Base-by-base conservation (phyloP, 1,140 invertebrate genomes). In the Papilio dardanus region DNA sequence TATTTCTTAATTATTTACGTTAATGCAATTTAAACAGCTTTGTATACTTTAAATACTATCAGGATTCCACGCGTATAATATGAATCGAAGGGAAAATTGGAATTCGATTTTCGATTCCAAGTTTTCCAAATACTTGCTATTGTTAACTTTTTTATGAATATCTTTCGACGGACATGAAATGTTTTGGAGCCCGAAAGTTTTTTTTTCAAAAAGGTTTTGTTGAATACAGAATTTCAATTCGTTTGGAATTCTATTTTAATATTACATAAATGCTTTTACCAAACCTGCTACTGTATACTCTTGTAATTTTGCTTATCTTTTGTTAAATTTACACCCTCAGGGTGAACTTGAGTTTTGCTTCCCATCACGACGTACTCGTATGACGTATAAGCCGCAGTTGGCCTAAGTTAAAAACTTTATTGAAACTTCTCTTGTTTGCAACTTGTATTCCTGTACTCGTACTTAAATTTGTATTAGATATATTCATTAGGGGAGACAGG, bases 371-470 rank as follows among this genome's bases (percentile, higher is more conserved):
- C 54, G 3, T 62, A 62, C 3, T 28, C 54, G 19, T 14, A 62
- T 62, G 42, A 19, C 24, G 54, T 62, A 28, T 4, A 28, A 58
- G 24, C 12, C 54, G 10, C 3, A 62, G 54, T 54, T 54, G 6
- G 3, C 19, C 21, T 58, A 28, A 62, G 24, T 62, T 62, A 62
- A 62, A 14, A 62, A 24, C 21, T 62, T 62, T 62, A 30, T 62
- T 62, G 16, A 30, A 30, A 62, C 24, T 28, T 62, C 54, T 30
- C 54, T 62, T 62, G 24, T 62, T 62, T 62, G 21, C 10, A 62
- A 62, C 54, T 62, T 62, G 54, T 62, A 6, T 14, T 62, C 21
- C 21, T 12, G 7, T 62, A 24, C 54, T 1, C 24, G 54, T 28
- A 24, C 10, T 62, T 62, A 28, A 28, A 28, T 24, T 14, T 62